These are phyloP conservation scores for Phoenicopterus ruber DNA, from an alignment of 2,113 vertebrate species.

Conservation along the genomic window DNA sequence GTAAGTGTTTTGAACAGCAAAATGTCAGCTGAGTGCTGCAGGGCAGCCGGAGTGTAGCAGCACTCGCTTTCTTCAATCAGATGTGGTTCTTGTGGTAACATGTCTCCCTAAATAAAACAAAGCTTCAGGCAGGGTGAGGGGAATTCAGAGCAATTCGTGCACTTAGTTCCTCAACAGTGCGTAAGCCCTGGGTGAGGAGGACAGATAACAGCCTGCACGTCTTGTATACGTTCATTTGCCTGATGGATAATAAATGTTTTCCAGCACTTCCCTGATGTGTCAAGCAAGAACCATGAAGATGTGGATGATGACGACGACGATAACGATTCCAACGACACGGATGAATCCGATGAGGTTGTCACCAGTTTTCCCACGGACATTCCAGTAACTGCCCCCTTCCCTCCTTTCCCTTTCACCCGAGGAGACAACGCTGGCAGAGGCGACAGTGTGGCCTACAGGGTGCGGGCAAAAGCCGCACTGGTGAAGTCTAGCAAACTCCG, in stretches of 20 bases:
- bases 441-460: slow-evolving; percentile 58
- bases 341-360: slow-evolving; percentile 66
- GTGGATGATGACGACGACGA: neutral
- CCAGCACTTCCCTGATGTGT: slow-evolving; percentile 46
- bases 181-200: neutral
- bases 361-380: slow-evolving; percentile 7
- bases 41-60: neutral
- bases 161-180: fast-evolving
- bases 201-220: neutral
- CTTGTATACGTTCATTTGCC: neutral
- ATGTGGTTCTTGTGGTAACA: neutral
- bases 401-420: slow-evolving; percentile 43
- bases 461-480: neutral
- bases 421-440: slow-evolving; percentile 60
- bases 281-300: slow-evolving; percentile 66
- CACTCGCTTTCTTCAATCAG: neutral
- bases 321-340: slow-evolving; percentile 63
- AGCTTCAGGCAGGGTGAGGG: neutral
- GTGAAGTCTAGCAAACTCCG: neutral
- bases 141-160: neutral
- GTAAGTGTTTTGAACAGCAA: slow-evolving; percentile 31
- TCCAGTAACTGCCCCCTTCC: slow-evolving; percentile 7
- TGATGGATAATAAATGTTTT: neutral
- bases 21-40: neutral
- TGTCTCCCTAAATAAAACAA: neutral